Evolutionary conservation across 2,797 vertebrate genomes (phyloP), one percentile per base, ranked within the genome.

Genomic region (Dermochelys coriacea): DNA sequence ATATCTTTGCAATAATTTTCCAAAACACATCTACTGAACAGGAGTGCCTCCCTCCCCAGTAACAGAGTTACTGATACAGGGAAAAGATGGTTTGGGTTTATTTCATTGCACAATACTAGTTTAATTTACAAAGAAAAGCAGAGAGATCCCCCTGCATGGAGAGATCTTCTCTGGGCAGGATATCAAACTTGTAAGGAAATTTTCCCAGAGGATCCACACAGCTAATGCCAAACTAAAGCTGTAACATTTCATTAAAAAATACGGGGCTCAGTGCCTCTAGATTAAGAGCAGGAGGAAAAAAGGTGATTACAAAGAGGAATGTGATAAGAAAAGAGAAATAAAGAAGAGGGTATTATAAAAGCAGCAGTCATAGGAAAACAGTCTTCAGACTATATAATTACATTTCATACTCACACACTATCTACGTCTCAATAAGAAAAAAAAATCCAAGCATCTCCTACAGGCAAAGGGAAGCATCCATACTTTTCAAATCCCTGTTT

Each of bases 121-220:
- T 34, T 75, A 64, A 2, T 64, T 96, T 37, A 75, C 86, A 68
- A 23, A 80, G 23, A 50, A 91, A 92, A 89, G 82, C 23, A 47
- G 92, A 91, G 88, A n/a, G 7, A 82, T 52, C 55, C 87, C 84
- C 59, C 91, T 7, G 81, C 91, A 74, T 1, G 0, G 0, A 75
- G 87, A 92, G 90, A 91, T 93, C 85, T 88, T 95, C 96, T 96
- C 71, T 92, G 97, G 96, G 97, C 94, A 80, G 87, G 50, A 86
- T 34, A 87, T 90, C 97, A 97, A 61, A 23, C 41, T 47, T 47
- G 64, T 93, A 94, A 95, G 90, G 95, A 95, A 92, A 87, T 88
- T 93, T 95, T 96, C 90, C 91, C 95, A 95, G 91, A 88, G 95
- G 54, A 93, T 87, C 91, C 88, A 82, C 94, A 80, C 27, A 64